Conservation (phyloP, 2,888 invertebrate species). For the Drosophila picticornis region DNA sequence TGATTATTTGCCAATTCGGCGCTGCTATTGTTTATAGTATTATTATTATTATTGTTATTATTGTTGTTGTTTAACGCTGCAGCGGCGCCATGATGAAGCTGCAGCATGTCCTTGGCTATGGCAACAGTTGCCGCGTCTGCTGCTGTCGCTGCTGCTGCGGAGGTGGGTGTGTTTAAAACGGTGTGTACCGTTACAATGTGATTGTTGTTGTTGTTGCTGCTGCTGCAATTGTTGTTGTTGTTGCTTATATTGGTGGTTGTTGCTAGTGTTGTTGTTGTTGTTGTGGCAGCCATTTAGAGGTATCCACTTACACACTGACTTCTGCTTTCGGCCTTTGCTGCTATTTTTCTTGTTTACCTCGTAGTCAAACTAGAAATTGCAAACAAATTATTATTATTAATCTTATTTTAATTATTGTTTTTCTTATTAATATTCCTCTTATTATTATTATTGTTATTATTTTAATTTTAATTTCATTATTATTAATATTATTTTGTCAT, state of each 20-base stretch:
- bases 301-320: conserved; percentile 66
- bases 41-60: conserved; percentile 55
- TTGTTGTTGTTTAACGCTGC: conserved; percentile 71
- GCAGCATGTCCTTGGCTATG: conserved; percentile 84
- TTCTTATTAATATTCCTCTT: background rate
- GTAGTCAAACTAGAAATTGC: conserved; percentile 37
- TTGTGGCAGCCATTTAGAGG: conserved; percentile 80
- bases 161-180: conserved; percentile 72
- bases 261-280: conserved; percentile 73
- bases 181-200: conserved; percentile 75
- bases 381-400: background rate
- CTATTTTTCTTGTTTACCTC: conserved; percentile 37
- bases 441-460: background rate
- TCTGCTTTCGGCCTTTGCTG: conserved; percentile 38
- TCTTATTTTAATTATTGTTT: conserved; percentile 1
- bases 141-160: conserved; percentile 62
- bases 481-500: background rate
- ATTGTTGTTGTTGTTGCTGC: conserved; percentile 61
- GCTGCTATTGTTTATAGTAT: conserved; percentile 58
- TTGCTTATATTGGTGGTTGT: conserved; percentile 63
- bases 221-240: conserved; percentile 40
- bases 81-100: conserved; percentile 82
- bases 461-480: background rate
- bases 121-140: conserved; percentile 83
- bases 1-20: conserved; percentile 59